Evolutionary conservation across 2,888 invertebrate genomes (phyloP).

Genomic region (Agrochola lychnidis): DNA sequence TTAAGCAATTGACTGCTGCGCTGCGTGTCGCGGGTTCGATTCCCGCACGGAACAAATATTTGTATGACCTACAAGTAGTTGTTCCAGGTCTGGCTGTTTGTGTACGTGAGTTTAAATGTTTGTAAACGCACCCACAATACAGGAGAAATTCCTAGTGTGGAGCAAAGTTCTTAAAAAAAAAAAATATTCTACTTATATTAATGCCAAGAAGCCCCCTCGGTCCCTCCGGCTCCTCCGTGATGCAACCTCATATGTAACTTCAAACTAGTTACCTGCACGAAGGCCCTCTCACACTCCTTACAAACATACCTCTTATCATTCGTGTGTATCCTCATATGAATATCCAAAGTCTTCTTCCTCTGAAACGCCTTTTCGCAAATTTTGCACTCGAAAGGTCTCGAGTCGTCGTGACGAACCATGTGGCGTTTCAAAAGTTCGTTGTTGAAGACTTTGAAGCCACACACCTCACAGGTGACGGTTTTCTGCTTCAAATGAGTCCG

Average conservation of each 20-base stretch:
- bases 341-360: conserved; percentile 89
- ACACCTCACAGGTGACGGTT: conserved; percentile 79
- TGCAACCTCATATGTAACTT: conserved; percentile 90
- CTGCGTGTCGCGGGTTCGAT: no score
- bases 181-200: neutral
- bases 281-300: conserved; percentile 89
- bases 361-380: conserved; percentile 91
- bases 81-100: no score
- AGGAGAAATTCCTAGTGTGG: no score
- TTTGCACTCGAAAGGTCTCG: conserved; percentile 90
- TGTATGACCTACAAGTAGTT: no score
- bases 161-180: no score
- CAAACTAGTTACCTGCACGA: conserved; percentile 90
- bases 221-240: conserved; percentile 77
- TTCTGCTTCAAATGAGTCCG: conserved; percentile 82
- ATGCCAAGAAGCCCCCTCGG: conserved; percentile 58
- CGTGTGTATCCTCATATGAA: conserved; percentile 90
- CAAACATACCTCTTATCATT: conserved; percentile 88
- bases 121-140: no score
- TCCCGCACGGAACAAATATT: no score
- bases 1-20: no score
- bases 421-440: conserved; percentile 88
- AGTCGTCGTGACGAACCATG: conserved; percentile 89
- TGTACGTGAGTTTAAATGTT: no score
- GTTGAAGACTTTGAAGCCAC: conserved; percentile 82